Evolutionary conservation across 64 coral and sea anemone species (phyloP), one percentile per base, ranked within the genome.

Genomic region (Montipora sp.): DNA sequence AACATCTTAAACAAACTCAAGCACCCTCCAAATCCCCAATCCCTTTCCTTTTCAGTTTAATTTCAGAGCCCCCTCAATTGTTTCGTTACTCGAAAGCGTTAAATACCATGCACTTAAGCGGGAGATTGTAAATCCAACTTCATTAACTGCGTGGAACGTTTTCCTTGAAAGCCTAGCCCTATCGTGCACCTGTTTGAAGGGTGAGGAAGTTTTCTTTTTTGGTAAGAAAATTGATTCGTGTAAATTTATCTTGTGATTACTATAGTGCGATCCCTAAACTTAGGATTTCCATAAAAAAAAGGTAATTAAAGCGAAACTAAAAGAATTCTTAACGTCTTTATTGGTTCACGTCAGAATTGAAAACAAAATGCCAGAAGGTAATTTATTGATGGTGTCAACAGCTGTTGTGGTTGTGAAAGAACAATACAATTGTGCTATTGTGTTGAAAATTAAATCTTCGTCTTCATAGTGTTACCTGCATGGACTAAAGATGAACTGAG

Each of bases 301-400:
- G 20, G 68, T 15, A 71, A 71, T 21, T 23, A 19, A 20, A 23
- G 68, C 68, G 51, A 13, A 4, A 8, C 47, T 50, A 71, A 12
- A 70, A 49, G 4, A 85, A 50, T 61, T 45, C 44, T 72, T 18
- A 51, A 70, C 61, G 19, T 44, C n/a, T 85, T 23, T 71, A 85
- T 49, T 13, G 48, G n/a, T 71, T 85, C 46, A 50, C 65, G 45
- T 85, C 65, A 24, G 59, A 47, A 11, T 85, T 71, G 46, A 85
- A 66, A 85, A 85, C 63, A 85, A 85, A 47, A 85, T 84, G 71
- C 82, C 63, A 23, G 68, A 71, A 68, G 82, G 71, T 85, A 61
- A 85, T 85, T 85, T 21, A 85, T 83, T 83, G 80, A 83, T 83
- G 63, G 10, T 68, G 57, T 66, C 59, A 83, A 83, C 80, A 83